Conservation (phyloP, 2,888 invertebrate species). For the Andrena bucephala region DNA sequence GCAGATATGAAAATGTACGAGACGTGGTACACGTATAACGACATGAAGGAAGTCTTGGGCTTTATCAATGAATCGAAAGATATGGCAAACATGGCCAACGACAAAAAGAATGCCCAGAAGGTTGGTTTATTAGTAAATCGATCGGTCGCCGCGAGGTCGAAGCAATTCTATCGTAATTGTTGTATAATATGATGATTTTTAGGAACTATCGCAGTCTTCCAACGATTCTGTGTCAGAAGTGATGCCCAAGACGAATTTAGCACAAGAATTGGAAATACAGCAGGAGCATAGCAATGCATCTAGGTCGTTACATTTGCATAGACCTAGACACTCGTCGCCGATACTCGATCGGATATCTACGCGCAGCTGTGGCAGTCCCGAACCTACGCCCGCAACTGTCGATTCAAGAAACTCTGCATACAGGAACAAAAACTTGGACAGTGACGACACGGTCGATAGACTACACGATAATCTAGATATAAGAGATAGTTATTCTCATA, state of each 20-base stretch:
- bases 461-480: constrained; percentile 44
- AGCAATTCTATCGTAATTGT: constrained; percentile 10
- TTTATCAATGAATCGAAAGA: constrained; percentile 69
- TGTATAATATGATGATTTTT: constrained; percentile 32
- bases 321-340: constrained; percentile 38
- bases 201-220: constrained; percentile 51
- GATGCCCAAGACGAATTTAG: constrained; percentile 29
- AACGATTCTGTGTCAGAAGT: constrained; percentile 42
- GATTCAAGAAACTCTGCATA: constrained; percentile 40
- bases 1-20: constrained; percentile 73
- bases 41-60: constrained; percentile 71
- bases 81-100: constrained; percentile 53
- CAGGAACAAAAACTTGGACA: constrained; percentile 48
- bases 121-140: constrained; percentile 33
- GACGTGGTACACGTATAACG: constrained; percentile 45
- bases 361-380: constrained; percentile 44
- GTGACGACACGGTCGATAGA: constrained; percentile 52
- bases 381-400: constrained; percentile 24
- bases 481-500: constrained; percentile 47
- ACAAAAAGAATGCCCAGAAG: constrained; percentile 57
- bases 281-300: constrained; percentile 45
- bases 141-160: too few relatives aligned
- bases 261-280: constrained; percentile 45
- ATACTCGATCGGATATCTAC: constrained; percentile 36
- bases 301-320: constrained; percentile 46